Conservation (phyloP, 2,888 invertebrate genomes). For the Argyra leucocephala region DNA sequence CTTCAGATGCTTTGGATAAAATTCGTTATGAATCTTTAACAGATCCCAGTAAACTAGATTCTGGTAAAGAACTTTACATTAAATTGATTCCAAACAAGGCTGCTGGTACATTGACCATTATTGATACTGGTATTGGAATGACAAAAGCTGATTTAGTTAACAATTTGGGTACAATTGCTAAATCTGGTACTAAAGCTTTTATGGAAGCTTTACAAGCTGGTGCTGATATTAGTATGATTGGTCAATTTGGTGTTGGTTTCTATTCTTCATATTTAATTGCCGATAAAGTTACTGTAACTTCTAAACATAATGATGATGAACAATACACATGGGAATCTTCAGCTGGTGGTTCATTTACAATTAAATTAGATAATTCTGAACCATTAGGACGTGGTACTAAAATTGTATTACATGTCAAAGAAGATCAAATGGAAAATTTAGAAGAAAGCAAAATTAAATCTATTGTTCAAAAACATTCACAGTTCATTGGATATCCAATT, state of each 20-base stretch:
- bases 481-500: slow-evolving; percentile 98
- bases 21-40: slow-evolving; percentile 96
- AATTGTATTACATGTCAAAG: slow-evolving; percentile 83
- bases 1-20: slow-evolving; percentile 88
- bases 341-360: slow-evolving; percentile 96
- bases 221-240: slow-evolving; percentile 99
- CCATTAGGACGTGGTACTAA: slow-evolving; percentile 81
- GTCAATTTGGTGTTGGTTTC: slow-evolving; percentile 99
- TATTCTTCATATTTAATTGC: slow-evolving; percentile 95
- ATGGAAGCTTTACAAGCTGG: slow-evolving; percentile 99
- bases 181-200: slow-evolving; percentile 99
- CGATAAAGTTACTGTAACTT: slow-evolving; percentile 79
- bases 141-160: slow-evolving; percentile 98
- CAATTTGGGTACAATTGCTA: slow-evolving; percentile 97
- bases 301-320: slow-evolving; percentile 93
- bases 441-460: slow-evolving; percentile 89
- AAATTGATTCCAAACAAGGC: slow-evolving; percentile 94
- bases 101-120: slow-evolving; percentile 88
- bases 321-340: slow-evolving; percentile 96
- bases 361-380: slow-evolving; percentile 62
- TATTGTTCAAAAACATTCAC: slow-evolving; percentile 96
- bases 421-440: slow-evolving; percentile 83
- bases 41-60: slow-evolving; percentile 86
- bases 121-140: slow-evolving; percentile 97
- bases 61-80: slow-evolving; percentile 89